Percentiles rank a stretch among this genome's conserved stretches.
phyloP scores from a whole-genome alignment of 1,140 invertebrate species.

The Rhagoletis zephyria region DNA sequence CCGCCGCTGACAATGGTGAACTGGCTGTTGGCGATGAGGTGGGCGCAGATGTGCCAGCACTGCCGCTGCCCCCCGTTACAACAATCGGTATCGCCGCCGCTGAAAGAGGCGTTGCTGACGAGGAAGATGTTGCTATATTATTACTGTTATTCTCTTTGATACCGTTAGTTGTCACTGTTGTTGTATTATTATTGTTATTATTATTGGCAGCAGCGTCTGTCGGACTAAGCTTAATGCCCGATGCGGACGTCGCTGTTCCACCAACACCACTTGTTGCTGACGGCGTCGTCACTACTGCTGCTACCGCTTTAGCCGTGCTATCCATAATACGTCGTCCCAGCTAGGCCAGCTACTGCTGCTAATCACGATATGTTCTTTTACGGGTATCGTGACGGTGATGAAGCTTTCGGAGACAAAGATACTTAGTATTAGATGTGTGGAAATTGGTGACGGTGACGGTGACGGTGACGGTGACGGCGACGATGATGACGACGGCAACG shows the following conservation, averaged over 20 bases:
- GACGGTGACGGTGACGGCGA: background rate
- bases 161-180: slow-evolving; percentile 67
- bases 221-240: slow-evolving; percentile 11
- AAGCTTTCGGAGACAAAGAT: slow-evolving; percentile 6
- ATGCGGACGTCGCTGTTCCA: slow-evolving; percentile 60
- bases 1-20: slow-evolving; percentile 49
- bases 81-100: slow-evolving; percentile 64
- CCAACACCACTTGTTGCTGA: slow-evolving; percentile 55
- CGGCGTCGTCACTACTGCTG: slow-evolving; percentile 62
- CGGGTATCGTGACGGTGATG: slow-evolving; percentile 8
- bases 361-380: slow-evolving; percentile 16
- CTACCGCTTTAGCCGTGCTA: slow-evolving; percentile 67
- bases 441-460: background rate
- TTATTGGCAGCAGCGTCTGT: slow-evolving; percentile 62
- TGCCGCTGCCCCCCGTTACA: slow-evolving; percentile 59
- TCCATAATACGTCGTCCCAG: slow-evolving; percentile 67
- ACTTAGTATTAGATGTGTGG: background rate
- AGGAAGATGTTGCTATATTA: slow-evolving; percentile 62
- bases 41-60: slow-evolving; percentile 27
- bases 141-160: slow-evolving; percentile 73
- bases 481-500: slow-evolving; percentile 32
- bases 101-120: slow-evolving; percentile 54
- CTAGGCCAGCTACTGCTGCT: slow-evolving; percentile 46
- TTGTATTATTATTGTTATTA: slow-evolving; percentile 61
- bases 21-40: slow-evolving; percentile 52